A percentile compares a stretch with the other conserved stretches of the same genome.
Evolutionary conservation across 2,888 invertebrate species (phyloP).

Genomic region (Eilema caniola): DNA sequence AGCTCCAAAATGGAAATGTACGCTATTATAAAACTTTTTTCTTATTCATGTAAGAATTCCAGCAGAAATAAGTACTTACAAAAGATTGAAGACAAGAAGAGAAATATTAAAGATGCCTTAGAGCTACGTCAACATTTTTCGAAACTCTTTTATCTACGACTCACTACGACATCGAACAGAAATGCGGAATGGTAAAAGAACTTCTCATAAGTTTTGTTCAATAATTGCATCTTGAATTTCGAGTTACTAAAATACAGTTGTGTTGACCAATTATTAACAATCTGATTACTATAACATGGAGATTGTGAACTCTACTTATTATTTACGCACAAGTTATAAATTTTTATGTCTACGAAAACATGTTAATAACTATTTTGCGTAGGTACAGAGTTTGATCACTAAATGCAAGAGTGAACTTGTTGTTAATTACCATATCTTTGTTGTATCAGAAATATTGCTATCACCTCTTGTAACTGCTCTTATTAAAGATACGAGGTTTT

Average conservation of each 20-base stretch:
- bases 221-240: conserved; percentile 8
- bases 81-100: conserved; percentile 16
- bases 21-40: conserved; percentile 19
- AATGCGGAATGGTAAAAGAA: conserved; percentile 17
- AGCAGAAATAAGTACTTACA: neutral
- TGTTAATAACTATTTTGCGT: neutral
- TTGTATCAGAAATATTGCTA: too few relatives aligned
- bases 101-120: conserved; percentile 31
- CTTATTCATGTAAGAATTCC: conserved; percentile 26
- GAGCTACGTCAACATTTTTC: conserved; percentile 31
- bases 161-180: conserved; percentile 22
- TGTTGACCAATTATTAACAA: conserved; percentile 15
- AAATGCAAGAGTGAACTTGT: conserved; percentile 23
- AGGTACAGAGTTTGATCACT: neutral
- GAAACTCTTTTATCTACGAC: conserved; percentile 27
- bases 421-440: conserved; percentile 45
- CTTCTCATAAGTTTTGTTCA: conserved; percentile 17
- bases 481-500: neutral
- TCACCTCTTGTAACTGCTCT: neutral
- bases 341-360: neutral
- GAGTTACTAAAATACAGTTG: conserved; percentile 6
- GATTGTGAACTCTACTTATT: neutral
- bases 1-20: neutral
- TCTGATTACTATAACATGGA: neutral
- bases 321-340: neutral